Conservation (phyloP, 2,113 vertebrate species). For the Canis aureus region DNA sequence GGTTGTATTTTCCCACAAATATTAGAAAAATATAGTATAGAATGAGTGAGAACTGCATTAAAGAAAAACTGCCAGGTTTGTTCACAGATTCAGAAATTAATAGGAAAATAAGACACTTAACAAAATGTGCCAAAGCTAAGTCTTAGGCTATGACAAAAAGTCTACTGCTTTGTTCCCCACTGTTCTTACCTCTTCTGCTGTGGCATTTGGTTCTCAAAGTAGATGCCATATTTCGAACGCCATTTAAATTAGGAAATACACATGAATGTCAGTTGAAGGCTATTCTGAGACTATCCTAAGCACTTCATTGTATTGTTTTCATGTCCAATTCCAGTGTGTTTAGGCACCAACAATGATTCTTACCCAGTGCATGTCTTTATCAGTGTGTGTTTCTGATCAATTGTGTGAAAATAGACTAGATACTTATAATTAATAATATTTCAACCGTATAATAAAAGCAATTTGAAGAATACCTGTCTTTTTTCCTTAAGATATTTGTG, state of each 20-base stretch:
- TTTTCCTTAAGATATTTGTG: neutral
- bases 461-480: conserved; percentile 49
- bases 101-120: neutral
- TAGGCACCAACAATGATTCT: conserved; percentile 8
- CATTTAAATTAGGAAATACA: conserved; percentile 50
- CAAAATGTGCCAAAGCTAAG: neutral
- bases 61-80: neutral
- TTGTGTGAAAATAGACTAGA: conserved; percentile 56
- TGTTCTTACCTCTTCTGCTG: neutral
- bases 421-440: conserved; percentile 59
- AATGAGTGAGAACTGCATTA: neutral
- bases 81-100: neutral
- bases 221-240: neutral
- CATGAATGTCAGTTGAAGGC: neutral
- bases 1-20: neutral
- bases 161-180: neutral
- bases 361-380: conserved; percentile 22
- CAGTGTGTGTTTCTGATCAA: neutral
- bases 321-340: neutral
- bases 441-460: conserved; percentile 68
- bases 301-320: neutral
- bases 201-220: neutral
- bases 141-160: neutral
- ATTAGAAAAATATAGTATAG: neutral
- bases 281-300: neutral